phyloP scores from a whole-genome alignment of 2,113 vertebrate species.

The Cheirogaleus medius region DNA sequence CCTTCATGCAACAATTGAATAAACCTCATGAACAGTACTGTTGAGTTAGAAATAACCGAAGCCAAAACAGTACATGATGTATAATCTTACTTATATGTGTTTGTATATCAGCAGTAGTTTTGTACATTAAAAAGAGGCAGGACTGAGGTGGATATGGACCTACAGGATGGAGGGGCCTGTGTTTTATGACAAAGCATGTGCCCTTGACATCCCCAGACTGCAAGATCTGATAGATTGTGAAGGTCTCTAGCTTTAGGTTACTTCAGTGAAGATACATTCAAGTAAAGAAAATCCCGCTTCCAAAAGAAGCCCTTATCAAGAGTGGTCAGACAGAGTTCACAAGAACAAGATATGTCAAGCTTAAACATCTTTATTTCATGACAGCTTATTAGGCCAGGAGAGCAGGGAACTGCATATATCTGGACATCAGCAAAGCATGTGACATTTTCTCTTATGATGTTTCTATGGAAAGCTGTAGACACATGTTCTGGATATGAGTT shows the following conservation, averaged over 20 bases:
- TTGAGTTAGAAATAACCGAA: not conserved
- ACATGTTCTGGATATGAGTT: not conserved
- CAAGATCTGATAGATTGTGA: not conserved
- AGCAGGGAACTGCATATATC: not conserved
- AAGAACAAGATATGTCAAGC: not conserved
- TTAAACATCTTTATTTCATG: constrained; percentile 40
- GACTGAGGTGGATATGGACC: not conserved
- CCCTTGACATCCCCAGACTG: not conserved
- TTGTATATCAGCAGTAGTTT: not conserved
- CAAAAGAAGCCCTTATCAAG: constrained; percentile 20
- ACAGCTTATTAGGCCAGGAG: constrained; percentile 45
- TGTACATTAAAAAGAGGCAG: not conserved
- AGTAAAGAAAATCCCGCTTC: constrained; percentile 1
- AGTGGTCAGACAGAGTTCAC: not conserved
- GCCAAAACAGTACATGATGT: not conserved
- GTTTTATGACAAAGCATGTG: not conserved
- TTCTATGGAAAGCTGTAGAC: constrained; percentile 41
- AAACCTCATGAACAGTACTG: not conserved
- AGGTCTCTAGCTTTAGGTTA: not conserved
- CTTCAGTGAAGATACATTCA: not conserved
- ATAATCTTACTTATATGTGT: not conserved
- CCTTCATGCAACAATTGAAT: not conserved
- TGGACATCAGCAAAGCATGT: not conserved
- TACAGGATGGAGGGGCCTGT: not conserved
- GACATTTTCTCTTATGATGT: constrained; percentile 49